Evolutionary conservation across 2,888 invertebrate species (phyloP).

Genomic region (Pristionchus entomophagus): DNA sequence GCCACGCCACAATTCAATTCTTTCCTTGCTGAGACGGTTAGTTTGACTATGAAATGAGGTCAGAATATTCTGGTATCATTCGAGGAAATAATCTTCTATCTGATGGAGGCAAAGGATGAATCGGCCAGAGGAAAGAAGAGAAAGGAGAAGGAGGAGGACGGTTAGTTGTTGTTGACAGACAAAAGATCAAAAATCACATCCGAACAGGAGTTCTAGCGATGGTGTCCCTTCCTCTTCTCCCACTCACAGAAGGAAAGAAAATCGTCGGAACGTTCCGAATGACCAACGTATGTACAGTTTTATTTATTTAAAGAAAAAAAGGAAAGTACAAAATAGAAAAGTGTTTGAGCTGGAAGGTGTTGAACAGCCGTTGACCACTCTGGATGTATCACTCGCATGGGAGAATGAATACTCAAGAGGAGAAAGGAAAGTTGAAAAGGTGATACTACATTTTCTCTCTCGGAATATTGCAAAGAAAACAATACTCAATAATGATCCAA

Average conservation of each 20-base stretch:
- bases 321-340: neutral
- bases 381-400: slow-evolving; percentile 37
- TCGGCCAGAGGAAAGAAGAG: neutral
- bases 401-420: neutral
- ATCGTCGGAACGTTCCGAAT: slow-evolving; percentile 29
- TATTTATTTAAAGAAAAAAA: neutral
- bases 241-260: slow-evolving; percentile 25
- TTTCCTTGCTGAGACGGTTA: slow-evolving; percentile 21
- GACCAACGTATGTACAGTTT: neutral
- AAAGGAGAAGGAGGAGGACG: slow-evolving; percentile 45
- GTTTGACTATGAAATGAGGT: neutral
- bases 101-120: slow-evolving; percentile 52
- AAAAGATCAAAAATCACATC: neutral
- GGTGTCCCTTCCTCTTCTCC: slow-evolving; percentile 28
- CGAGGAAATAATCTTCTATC: slow-evolving; percentile 64
- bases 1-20: slow-evolving; percentile 32
- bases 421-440: neutral
- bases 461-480: neutral
- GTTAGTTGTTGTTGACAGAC: neutral
- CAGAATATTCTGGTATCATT: neutral
- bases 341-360: neutral
- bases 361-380: neutral
- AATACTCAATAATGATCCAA: too few relatives aligned
- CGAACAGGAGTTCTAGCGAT: slow-evolving; percentile 12
- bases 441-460: neutral